Percentiles rank a stretch among this genome's conserved stretches.
Evolutionary conservation across 2,888 invertebrate genomes (phyloP).

Genomic region (Isoperla grammatica): DNA sequence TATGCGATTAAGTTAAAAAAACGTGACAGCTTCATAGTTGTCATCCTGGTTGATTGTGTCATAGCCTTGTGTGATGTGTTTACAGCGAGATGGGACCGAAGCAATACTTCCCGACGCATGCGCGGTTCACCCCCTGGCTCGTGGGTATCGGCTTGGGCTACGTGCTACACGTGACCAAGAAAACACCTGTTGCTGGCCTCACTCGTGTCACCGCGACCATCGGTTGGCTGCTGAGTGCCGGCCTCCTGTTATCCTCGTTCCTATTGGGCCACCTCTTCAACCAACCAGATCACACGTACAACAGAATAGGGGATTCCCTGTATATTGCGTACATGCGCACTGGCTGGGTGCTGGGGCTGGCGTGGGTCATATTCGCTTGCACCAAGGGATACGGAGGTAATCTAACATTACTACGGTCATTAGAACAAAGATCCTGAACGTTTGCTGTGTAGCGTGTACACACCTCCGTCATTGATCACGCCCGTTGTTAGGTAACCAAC

Average conservation of each 20-base stretch:
- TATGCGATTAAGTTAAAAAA: too few relatives aligned
- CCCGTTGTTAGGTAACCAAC: too few relatives aligned
- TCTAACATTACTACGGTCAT: too few relatives aligned
- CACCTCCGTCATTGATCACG: too few relatives aligned
- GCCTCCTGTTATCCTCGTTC: slow-evolving; percentile 1
- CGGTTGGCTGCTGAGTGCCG: slow-evolving; percentile 3
- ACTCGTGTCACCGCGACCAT: background rate
- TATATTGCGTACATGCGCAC: slow-evolving; percentile 55
- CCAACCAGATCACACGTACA: slow-evolving; percentile 46
- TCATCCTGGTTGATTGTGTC: too few relatives aligned
- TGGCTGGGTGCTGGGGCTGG: slow-evolving; percentile 50
- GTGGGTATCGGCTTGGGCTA: slow-evolving; percentile 11
- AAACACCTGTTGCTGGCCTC: background rate
- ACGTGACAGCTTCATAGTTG: too few relatives aligned
- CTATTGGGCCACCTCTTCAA: slow-evolving; percentile 10
- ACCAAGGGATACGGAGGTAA: slow-evolving; percentile 50
- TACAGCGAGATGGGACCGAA: background rate
- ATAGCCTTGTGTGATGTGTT: too few relatives aligned
- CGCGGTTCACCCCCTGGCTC: slow-evolving; percentile 17
- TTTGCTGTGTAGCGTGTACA: too few relatives aligned
- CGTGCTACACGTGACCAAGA: slow-evolving; percentile 10
- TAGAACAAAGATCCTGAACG: too few relatives aligned
- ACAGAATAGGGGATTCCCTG: slow-evolving; percentile 49
- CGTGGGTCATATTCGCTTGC: slow-evolving; percentile 48
- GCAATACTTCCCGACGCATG: slow-evolving; percentile 8